A percentile compares a stretch with the other conserved stretches of the same genome.
These are phyloP conservation scores for human DNA, from an alignment of 2,113 vertebrate genomes.

Conservation along the genomic window DNA sequence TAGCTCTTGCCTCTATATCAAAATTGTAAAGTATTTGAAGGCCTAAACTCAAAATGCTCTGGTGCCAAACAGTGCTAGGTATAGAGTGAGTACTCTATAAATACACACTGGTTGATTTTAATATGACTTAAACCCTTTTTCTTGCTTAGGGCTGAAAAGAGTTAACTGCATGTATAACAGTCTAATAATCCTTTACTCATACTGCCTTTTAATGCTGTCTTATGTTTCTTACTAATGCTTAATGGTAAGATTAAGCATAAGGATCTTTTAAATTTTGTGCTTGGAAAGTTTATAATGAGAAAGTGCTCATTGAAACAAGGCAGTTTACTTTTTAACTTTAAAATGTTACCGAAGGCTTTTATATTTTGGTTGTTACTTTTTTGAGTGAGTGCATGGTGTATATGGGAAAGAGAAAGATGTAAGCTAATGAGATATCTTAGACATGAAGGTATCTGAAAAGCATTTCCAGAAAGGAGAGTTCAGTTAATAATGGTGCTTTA, in stretches of 20 bases:
- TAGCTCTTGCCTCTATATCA: neutral
- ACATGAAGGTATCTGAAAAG: neutral
- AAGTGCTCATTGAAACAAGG: neutral
- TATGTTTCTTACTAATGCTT: slow-evolving; percentile 28
- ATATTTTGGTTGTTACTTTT: slow-evolving; percentile 30
- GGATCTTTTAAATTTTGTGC: neutral
- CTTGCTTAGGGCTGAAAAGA: neutral
- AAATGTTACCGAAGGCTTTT: neutral
- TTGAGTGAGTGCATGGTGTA: neutral
- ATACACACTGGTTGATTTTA: slow-evolving; percentile 16
- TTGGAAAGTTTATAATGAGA: slow-evolving; percentile 26
- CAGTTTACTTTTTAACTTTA: slow-evolving; percentile 39
- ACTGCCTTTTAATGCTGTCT: slow-evolving; percentile 43
- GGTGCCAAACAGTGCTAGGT: neutral
- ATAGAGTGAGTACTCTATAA: neutral
- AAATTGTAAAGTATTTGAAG: neutral
- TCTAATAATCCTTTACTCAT: neutral
- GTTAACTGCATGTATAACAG: neutral
- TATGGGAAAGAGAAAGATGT: neutral
- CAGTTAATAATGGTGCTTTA: neutral
- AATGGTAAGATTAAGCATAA: neutral
- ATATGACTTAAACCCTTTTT: neutral
- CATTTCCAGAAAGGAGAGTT: neutral
- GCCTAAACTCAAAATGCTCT: neutral
- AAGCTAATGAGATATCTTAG: neutral